phyloP scores from a whole-genome alignment of 1,140 invertebrate genomes.

The Nasonia giraulti region DNA sequence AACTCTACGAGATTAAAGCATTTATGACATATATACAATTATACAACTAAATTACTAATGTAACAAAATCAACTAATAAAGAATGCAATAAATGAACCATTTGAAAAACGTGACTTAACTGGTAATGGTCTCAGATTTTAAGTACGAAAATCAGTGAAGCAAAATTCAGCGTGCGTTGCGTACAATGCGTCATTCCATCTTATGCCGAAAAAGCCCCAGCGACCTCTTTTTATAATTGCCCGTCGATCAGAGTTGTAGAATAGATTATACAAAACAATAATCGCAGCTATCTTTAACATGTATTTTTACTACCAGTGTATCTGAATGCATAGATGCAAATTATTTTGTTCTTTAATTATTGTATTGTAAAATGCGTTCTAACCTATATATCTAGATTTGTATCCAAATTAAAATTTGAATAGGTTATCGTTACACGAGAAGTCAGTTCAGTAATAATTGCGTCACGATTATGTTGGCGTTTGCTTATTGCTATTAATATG shows the following conservation, averaged over 20 bases:
- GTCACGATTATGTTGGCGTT: constrained; percentile 21
- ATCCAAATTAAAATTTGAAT: constrained; percentile 7
- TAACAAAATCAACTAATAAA: no score
- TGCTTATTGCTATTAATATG: constrained; percentile 41
- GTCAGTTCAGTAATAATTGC: neutral
- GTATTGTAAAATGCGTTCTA: no score
- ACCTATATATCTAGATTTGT: no score
- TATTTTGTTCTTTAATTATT: no score
- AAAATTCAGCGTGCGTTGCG: constrained; percentile 29
- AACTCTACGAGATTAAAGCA: constrained; percentile 21
- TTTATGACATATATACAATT: constrained; percentile 7
- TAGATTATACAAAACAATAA: neutral
- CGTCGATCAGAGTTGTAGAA: constrained; percentile 3
- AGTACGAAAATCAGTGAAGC: neutral
- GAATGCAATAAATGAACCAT: neutral
- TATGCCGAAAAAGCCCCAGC: neutral
- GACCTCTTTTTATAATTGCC: constrained; percentile 29
- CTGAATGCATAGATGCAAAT: no score
- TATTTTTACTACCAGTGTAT: no score
- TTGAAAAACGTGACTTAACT: no score
- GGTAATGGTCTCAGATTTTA: neutral
- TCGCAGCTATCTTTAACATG: neutral
- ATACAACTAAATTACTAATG: no score
- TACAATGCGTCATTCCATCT: neutral
- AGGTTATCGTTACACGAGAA: constrained; percentile 26